These are phyloP conservation scores for Ferdinandea cuprea DNA, from an alignment of 2,888 invertebrate genomes.

Conservation along the genomic window DNA sequence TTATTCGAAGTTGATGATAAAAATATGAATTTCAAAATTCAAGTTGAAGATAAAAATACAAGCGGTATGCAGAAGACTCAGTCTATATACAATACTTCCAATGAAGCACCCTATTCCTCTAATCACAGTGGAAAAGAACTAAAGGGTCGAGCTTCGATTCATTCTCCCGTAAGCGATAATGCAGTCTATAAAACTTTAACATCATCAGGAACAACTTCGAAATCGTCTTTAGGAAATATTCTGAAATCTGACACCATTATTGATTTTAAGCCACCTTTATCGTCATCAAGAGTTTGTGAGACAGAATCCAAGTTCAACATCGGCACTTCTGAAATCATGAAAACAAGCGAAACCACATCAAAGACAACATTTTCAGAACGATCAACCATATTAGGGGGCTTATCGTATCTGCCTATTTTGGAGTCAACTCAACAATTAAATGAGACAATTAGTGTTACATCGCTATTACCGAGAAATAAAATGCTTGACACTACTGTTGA, in stretches of 20 bases:
- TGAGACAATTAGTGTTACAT: constrained; percentile 11
- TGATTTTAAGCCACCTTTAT: constrained; percentile 78
- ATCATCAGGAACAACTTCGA: neutral
- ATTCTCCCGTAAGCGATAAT: constrained; percentile 1
- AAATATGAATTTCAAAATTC: neutral
- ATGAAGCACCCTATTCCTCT: constrained; percentile 6
- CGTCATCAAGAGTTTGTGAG: constrained; percentile 79
- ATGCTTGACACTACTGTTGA: constrained; percentile 79
- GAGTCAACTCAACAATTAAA: constrained; percentile 20
- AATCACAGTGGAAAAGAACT: constrained; percentile 17
- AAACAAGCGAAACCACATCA: constrained; percentile 11
- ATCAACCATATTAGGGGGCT: constrained; percentile 78
- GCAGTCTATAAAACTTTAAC: neutral
- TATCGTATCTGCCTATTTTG: constrained; percentile 72
- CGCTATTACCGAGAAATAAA: constrained; percentile 42
- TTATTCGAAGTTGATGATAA: neutral
- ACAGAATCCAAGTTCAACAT: constrained; percentile 72
- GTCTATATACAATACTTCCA: constrained; percentile 26
- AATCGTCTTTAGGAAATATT: neutral
- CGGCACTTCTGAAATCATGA: neutral
- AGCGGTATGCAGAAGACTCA: neutral
- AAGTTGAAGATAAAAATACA: neutral
- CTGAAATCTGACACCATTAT: constrained; percentile 55
- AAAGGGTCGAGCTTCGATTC: constrained; percentile 43
- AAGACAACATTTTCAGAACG: constrained; percentile 78